phyloP scores from a whole-genome alignment of 2,888 invertebrate species.

The Eremobia ochroleuca region DNA sequence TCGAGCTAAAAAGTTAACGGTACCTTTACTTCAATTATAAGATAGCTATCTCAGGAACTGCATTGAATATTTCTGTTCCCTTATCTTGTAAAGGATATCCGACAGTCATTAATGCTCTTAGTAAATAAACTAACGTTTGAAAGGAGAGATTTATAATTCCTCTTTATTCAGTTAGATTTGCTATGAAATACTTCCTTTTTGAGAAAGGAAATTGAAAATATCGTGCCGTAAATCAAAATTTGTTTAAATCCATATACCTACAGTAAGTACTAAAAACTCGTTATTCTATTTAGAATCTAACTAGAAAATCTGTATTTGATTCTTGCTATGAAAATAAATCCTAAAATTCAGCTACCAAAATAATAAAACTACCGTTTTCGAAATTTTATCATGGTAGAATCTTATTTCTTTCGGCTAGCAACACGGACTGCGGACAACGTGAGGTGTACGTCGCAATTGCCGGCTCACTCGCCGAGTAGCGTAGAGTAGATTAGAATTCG shows the following conservation, averaged over 20 bases:
- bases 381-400: conserved; percentile 50
- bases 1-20: background rate
- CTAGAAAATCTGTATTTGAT: background rate
- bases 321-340: background rate
- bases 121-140: conserved; percentile 24
- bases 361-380: conserved; percentile 41
- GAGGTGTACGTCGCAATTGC: conserved; percentile 64
- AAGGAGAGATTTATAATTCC: conserved; percentile 24
- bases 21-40: conserved; percentile 20
- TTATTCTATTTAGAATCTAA: background rate
- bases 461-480: conserved; percentile 52
- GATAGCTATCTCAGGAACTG: conserved; percentile 33
- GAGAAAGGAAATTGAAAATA: background rate
- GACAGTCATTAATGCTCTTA: conserved; percentile 35
- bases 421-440: conserved; percentile 63
- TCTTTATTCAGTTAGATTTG: conserved; percentile 6
- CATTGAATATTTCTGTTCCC: conserved; percentile 36
- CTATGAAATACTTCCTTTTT: background rate
- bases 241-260: background rate
- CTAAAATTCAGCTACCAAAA: background rate
- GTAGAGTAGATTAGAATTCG: conserved; percentile 35
- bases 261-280: background rate
- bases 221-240: background rate
- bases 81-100: conserved; percentile 42
- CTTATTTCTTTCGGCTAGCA: conserved; percentile 51